phyloP scores from a whole-genome alignment of 2,113 vertebrate genomes.

The Plecturocebus donacophilus region DNA sequence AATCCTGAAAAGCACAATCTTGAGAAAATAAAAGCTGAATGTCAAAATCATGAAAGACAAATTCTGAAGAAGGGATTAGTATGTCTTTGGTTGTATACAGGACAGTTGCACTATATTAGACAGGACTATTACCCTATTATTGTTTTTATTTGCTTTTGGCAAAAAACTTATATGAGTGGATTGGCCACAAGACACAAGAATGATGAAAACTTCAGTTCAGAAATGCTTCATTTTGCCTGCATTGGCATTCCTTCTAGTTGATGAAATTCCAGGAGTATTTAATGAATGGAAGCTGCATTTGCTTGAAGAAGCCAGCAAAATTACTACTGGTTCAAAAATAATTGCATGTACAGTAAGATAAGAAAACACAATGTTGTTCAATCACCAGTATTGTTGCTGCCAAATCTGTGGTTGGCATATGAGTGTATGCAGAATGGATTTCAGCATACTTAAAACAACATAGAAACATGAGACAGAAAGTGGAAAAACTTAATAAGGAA shows the following conservation, averaged over 20 bases:
- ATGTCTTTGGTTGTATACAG: background rate
- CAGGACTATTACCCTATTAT: background rate
- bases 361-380: background rate
- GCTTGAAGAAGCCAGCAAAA: background rate
- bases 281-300: background rate
- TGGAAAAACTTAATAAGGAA: background rate
- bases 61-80: background rate
- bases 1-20: background rate
- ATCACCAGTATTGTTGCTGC: background rate
- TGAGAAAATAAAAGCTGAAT: background rate
- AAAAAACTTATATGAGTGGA: background rate
- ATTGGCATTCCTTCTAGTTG: background rate
- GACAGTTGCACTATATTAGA: background rate
- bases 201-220: background rate
- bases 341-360: background rate
- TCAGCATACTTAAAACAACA: background rate
- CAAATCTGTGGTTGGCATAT: background rate
- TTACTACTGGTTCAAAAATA: background rate
- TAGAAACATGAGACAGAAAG: background rate
- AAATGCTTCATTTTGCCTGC: background rate
- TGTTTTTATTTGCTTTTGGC: background rate
- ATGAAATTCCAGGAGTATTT: background rate
- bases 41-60: background rate
- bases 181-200: background rate
- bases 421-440: background rate